Evolutionary conservation across 92 coral and sea anemone genomes (phyloP), one percentile per base, ranked within the genome.

Genomic region (Phenganax marumi): DNA sequence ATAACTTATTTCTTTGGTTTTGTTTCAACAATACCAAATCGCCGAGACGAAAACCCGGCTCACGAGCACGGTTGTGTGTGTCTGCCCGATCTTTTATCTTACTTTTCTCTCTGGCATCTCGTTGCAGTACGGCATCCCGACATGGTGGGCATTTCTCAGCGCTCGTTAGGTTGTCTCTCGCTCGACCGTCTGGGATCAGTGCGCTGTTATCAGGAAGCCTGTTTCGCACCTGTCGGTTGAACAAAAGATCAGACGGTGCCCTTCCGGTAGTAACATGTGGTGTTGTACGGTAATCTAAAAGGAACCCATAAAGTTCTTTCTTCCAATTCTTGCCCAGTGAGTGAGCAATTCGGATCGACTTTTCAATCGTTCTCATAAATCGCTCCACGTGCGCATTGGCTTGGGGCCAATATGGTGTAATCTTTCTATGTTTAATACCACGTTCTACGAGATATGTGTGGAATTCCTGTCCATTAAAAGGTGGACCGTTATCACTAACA

Each of bases 401-500:
- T 16, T 56, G 62, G 62, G 62, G 62, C 62, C 62, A 56, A 3
- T 3, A 10, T 56, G 62, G 62, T 16, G 62, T 56, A 56, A 56
- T 56, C 10, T 56, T 56, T 56, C 62, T 17, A 56, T 56, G 62
- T 56, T 56, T 56, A 16, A 56, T 56, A 7, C 62, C 62, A 56
- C n/a, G 13, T 56, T 56, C n/a, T 56, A 12, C 8, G 6, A 56
- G n/a, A 56, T 3, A 56, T 7, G 8, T 56, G 10, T 16, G 18
- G 10, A 56, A 56, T 56, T 56, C 62, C 8, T 10, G 6, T 56
- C 62, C 62, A 16, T 56, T 56, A 56, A 3, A 56, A 4, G 62
- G 62, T 56, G 62, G 62, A 56, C 62, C 62, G 18, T 56, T 56
- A 56, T 56, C 62, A 21, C 62, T 56, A 16, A 56, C 62, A 56